A percentile compares a stretch with the other conserved stretches of the same genome.
These are phyloP conservation scores for Uria aalge DNA, from an alignment of 2,113 vertebrate genomes.

Conservation along the genomic window DNA sequence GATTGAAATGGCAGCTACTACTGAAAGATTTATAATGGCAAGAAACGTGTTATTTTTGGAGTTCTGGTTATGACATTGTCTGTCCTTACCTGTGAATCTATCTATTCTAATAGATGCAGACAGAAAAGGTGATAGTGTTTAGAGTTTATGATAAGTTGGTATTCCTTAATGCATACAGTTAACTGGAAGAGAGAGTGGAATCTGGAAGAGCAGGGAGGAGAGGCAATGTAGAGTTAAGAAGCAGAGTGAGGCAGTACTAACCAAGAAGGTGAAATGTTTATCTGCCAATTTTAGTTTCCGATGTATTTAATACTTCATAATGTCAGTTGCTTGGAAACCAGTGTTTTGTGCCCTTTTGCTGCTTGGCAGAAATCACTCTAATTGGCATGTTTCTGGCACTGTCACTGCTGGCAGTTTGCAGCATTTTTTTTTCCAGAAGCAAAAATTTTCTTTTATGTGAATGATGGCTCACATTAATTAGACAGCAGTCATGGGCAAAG, in stretches of 20 bases:
- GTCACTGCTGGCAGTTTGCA: conserved; percentile 43
- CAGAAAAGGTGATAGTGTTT: background rate
- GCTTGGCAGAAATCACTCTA: conserved; percentile 70
- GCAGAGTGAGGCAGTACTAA: background rate
- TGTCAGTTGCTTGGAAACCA: conserved; percentile 82
- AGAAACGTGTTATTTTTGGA: background rate
- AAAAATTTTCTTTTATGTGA: conserved; percentile 45
- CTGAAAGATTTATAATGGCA: background rate
- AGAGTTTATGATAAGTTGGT: background rate
- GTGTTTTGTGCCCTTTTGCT: conserved; percentile 68
- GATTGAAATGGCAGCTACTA: background rate
- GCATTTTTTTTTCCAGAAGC: conserved; percentile 11
- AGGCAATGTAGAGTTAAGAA: background rate
- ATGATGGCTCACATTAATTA: conserved; percentile 67
- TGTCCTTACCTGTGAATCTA: background rate
- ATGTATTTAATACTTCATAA: conserved; percentile 45
- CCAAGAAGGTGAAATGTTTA: conserved; percentile 23
- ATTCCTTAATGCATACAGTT: background rate
- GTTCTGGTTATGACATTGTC: background rate
- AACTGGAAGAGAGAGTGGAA: background rate
- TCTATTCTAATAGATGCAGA: background rate
- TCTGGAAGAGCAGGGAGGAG: background rate
- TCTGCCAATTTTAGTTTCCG: conserved; percentile 6
- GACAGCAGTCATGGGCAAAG: conserved; percentile 40
- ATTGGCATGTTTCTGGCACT: conserved; percentile 58